phyloP scores from a whole-genome alignment of 2,888 invertebrate species.

The Agrotis puta region DNA sequence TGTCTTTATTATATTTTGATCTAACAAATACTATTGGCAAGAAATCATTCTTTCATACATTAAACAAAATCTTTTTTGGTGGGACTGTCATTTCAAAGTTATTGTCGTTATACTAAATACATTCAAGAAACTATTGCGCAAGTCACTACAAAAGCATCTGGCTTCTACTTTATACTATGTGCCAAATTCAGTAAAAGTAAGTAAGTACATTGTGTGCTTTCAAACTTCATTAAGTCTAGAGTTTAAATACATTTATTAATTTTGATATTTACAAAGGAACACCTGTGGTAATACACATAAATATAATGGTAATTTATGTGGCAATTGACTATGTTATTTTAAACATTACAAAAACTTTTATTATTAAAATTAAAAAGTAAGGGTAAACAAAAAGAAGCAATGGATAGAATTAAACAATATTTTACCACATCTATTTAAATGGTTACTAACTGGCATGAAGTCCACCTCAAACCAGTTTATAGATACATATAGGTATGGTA shows the following conservation, averaged over 20 bases:
- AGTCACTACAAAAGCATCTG: conserved; percentile 71
- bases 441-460: conserved; percentile 27
- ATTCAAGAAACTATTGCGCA: conserved; percentile 60
- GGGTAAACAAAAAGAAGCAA: not conserved
- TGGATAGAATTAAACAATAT: conserved; percentile 4
- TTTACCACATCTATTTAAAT: conserved; percentile 17
- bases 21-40: conserved; percentile 74
- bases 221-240: conserved; percentile 46
- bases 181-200: conserved; percentile 66
- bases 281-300: conserved; percentile 48
- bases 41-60: conserved; percentile 69
- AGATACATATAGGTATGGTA: conserved; percentile 28
- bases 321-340: conserved; percentile 52
- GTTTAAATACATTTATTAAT: conserved; percentile 46
- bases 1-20: conserved; percentile 56
- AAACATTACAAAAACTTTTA: conserved; percentile 16
- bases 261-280: conserved; percentile 61
- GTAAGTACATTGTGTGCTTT: conserved; percentile 69
- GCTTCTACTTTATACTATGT: conserved; percentile 67
- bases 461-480: conserved; percentile 7
- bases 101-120: conserved; percentile 73
- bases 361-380: conserved; percentile 8
- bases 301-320: conserved; percentile 36
- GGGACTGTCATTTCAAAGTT: conserved; percentile 75
- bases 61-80: conserved; percentile 73